Evolutionary conservation across 2,888 invertebrate genomes (phyloP).

Genomic region (Aelia acuminata): DNA sequence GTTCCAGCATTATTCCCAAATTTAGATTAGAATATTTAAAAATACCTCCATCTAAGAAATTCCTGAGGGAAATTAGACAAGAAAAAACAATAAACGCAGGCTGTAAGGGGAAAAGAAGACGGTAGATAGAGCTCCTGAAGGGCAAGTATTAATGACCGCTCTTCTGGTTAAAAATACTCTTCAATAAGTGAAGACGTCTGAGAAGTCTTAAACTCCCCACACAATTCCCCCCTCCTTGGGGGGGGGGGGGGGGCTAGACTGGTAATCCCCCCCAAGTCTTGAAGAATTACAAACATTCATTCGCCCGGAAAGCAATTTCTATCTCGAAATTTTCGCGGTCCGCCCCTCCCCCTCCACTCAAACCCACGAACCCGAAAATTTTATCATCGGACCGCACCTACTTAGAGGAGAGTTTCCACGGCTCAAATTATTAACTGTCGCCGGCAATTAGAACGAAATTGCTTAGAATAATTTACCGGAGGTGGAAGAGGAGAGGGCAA

Average conservation of each 20-base stretch:
- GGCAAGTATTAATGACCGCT: conserved; percentile 7
- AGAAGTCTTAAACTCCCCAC: not conserved
- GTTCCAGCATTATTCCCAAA: too few relatives aligned
- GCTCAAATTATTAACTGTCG: conserved; percentile 33
- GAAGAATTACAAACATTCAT: conserved; percentile 48
- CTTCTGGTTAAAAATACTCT: conserved; percentile 7
- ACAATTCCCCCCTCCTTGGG: too few relatives aligned
- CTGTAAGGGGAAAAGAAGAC: not conserved
- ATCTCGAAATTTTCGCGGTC: not conserved
- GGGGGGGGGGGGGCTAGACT: too few relatives aligned
- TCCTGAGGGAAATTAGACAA: not conserved
- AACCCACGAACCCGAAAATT: not conserved
- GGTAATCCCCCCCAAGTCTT: not conserved
- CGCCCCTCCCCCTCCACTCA: not conserved
- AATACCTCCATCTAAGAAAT: not conserved
- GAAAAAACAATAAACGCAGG: not conserved
- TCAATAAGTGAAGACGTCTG: conserved; percentile 41
- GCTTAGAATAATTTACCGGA: conserved; percentile 6
- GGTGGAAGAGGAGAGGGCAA: not conserved
- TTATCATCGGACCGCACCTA: conserved; percentile 7
- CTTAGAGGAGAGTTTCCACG: not conserved
- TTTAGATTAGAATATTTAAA: not conserved
- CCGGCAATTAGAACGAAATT: conserved; percentile 34
- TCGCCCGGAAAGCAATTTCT: conserved; percentile 30
- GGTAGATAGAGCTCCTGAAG: not conserved